phyloP scores from a whole-genome alignment of 1,140 invertebrate genomes.

The Drosophila seguyi region DNA sequence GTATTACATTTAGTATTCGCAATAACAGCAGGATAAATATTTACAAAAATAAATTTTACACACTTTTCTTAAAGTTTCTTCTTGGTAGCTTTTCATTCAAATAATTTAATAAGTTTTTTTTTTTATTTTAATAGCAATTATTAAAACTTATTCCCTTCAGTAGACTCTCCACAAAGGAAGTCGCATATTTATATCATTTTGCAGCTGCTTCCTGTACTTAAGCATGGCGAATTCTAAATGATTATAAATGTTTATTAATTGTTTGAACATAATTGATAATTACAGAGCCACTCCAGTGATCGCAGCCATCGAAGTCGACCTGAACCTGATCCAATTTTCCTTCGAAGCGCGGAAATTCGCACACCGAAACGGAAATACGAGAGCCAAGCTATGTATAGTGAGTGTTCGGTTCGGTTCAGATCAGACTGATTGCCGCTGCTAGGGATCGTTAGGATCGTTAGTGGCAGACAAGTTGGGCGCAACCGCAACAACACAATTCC shows the following conservation, averaged over 20 bases:
- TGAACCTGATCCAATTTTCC: conserved; percentile 71
- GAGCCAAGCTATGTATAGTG: conserved; percentile 25
- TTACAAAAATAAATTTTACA: too few relatives aligned
- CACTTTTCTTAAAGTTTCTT: too few relatives aligned
- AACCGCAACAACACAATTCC: conserved; percentile 81
- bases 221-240: conserved; percentile 54
- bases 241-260: conserved; percentile 77
- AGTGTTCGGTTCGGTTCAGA: conserved; percentile 37
- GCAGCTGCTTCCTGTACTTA: conserved; percentile 66
- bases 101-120: background rate
- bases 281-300: conserved; percentile 42
- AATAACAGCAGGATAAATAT: too few relatives aligned
- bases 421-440: conserved; percentile 83
- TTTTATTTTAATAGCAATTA: background rate
- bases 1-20: too few relatives aligned
- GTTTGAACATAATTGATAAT: conserved; percentile 73
- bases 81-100: too few relatives aligned
- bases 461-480: conserved; percentile 85
- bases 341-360: conserved; percentile 69
- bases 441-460: conserved; percentile 84
- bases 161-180: background rate
- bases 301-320: conserved; percentile 32
- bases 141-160: background rate
- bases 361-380: conserved; percentile 75
- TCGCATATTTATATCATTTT: conserved; percentile 2